These are phyloP conservation scores for Callipepla californica DNA, from an alignment of 2,113 vertebrate species.

Conservation along the genomic window DNA sequence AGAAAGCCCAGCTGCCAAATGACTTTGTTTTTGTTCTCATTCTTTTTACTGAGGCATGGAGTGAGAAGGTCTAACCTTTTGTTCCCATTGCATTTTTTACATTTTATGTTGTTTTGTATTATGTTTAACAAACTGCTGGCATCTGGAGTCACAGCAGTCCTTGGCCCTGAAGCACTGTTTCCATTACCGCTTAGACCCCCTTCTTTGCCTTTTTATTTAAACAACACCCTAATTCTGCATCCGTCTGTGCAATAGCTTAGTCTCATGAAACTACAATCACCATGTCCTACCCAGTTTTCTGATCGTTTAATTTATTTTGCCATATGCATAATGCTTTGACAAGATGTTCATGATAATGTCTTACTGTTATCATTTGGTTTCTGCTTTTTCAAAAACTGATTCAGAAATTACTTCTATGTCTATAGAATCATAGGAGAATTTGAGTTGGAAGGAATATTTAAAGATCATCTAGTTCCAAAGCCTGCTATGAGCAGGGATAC, in stretches of 20 bases:
- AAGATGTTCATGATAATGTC: neutral
- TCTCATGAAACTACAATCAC: neutral
- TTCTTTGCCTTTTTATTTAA: constrained; percentile 16
- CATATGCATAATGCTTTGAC: neutral
- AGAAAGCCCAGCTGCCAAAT: constrained; percentile 62
- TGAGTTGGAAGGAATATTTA: neutral
- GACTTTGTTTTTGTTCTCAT: constrained; percentile 57
- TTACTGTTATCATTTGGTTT: neutral
- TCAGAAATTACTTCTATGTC: neutral
- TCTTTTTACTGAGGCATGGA: constrained; percentile 27
- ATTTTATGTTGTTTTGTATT: constrained; percentile 23
- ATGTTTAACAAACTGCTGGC: constrained; percentile 41
- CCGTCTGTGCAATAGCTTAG: constrained; percentile 1
- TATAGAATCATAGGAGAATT: neutral
- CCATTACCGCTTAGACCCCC: constrained; percentile 37
- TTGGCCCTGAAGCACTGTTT: constrained; percentile 54
- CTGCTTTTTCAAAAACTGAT: neutral
- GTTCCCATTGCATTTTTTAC: constrained; percentile 62
- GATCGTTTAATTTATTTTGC: neutral
- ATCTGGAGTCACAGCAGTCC: constrained; percentile 67
- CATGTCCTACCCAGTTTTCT: neutral
- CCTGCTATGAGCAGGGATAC: neutral
- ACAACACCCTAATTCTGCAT: neutral
- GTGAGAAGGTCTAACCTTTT: constrained; percentile 72
- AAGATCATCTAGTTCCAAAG: neutral